Base-by-base conservation (phyloP, 2,113 vertebrate species). In the Notarius quadriscutis region DNA sequence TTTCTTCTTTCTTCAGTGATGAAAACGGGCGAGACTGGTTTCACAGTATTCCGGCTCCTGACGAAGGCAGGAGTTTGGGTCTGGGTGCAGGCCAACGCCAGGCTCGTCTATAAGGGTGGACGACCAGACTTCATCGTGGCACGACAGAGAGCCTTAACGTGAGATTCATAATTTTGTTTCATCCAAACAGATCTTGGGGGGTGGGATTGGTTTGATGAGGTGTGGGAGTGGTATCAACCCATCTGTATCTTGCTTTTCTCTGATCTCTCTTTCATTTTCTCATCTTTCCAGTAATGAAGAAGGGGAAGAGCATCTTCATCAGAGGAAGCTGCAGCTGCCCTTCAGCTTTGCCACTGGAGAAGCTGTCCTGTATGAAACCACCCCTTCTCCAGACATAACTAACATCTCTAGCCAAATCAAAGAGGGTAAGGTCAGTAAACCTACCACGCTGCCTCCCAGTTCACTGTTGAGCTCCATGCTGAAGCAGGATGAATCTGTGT, bases 51-150 rank as follows among this genome's bases (percentile, higher is more conserved):
- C 93, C 87, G 96, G 88, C 94, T 97, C 15, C 95, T 97, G 79
- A 95, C 93, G 41, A 97, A 97, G 87, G 87, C 88, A 0, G 84
- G 89, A 0, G 8, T 85, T 82, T 97, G 97, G 96, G 18, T 96
- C 80, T 97, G 97, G 96, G 93, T 97, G 57, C 96, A 97, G 92
- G 18, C 95, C 87, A 96, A 93, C 0, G 96, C 96, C 0, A 88
- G 93, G 87, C 91, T 97, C 20, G 91, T 97, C 30, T 96, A 93
- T 92, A 96, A 95, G 89, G 95, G 72, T 1, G 95, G 95, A 82
- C 81, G 93, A 50, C 96, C 96, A 0, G 95, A 97, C 7, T 96
- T 95, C 90, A 97, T 97, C 89, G 93, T 97, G 0, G 86, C 92
- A 1, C 91, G 87, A 41, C 96, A 96, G 92, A 91, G 90, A 89